Percentiles rank a stretch among this genome's conserved stretches.
These are phyloP conservation scores for Heloderma charlesbogerti DNA, from an alignment of 2,113 vertebrate genomes.

Conservation along the genomic window DNA sequence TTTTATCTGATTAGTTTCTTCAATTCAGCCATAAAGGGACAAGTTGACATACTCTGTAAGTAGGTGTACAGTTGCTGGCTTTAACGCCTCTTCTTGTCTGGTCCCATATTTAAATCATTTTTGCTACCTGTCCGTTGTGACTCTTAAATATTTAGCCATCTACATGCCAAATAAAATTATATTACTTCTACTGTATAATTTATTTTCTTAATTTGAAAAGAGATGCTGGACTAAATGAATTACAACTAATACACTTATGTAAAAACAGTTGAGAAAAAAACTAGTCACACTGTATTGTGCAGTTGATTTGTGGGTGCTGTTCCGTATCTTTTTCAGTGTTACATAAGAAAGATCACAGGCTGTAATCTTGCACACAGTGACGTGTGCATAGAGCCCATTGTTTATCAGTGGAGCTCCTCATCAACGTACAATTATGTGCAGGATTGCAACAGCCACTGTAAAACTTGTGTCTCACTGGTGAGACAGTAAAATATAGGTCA, in stretches of 20 bases:
- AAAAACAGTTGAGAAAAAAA: not conserved
- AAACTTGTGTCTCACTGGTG: not conserved
- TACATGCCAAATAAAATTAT: not conserved
- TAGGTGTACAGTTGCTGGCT: not conserved
- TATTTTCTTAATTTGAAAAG: not conserved
- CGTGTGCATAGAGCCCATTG: not conserved
- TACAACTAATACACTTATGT: not conserved
- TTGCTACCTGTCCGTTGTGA: not conserved
- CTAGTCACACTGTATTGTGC: not conserved
- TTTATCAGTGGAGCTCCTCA: not conserved
- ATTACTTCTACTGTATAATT: not conserved
- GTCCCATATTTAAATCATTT: not conserved
- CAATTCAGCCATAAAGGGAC: not conserved
- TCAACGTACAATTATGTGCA: not conserved
- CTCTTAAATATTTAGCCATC: not conserved
- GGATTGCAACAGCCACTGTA: not conserved
- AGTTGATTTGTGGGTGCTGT: not conserved
- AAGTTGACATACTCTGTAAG: not conserved
- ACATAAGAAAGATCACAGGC: not conserved
- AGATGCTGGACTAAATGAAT: not conserved
- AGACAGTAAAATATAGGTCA: constrained; percentile 6
- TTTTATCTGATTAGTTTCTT: not conserved
- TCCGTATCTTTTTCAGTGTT: not conserved
- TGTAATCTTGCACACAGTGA: not conserved
- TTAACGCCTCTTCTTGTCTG: not conserved